Percentiles rank a stretch among this genome's conserved stretches.
Conservation (phyloP, 2,797 vertebrate species). For the Propithecus deckenii region DNA sequence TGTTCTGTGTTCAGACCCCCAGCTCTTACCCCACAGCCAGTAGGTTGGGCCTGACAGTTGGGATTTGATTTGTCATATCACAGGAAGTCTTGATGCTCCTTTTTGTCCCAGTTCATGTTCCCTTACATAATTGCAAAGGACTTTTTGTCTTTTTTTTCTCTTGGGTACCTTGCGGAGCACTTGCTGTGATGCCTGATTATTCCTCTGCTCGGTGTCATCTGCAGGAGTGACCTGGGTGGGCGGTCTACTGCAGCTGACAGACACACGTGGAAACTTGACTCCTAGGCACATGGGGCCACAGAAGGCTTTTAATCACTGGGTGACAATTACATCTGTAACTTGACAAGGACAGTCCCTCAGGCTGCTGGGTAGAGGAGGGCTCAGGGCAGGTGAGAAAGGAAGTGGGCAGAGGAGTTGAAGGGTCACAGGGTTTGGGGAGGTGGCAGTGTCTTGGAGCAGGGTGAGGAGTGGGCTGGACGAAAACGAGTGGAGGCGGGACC, state of each 20-base stretch:
- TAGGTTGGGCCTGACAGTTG: not conserved
- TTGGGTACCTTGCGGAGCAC: not conserved
- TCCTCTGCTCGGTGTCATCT: not conserved
- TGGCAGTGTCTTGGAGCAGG: not conserved
- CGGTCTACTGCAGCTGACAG: accelerated
- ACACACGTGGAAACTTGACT: not conserved
- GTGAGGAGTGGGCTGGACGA: not conserved
- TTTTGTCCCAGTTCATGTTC: not conserved
- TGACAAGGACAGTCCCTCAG: not conserved
- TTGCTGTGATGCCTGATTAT: not conserved
- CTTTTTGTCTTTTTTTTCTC: accelerated
- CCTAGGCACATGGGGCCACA: accelerated
- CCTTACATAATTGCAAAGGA: too few species aligned
- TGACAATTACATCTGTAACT: too few species aligned
- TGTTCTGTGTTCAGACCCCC: not conserved
- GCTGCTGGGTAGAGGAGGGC: not conserved
- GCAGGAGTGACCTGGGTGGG: not conserved
- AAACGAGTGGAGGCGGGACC: not conserved
- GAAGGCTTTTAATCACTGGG: not conserved
- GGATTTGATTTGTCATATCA: not conserved
- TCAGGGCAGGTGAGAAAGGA: not conserved
- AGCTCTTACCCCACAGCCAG: not conserved
- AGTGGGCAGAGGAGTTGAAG: not conserved
- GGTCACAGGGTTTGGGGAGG: not conserved
- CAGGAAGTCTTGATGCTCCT: not conserved